phyloP scores from a whole-genome alignment of 2,797 vertebrate species.

The Crocidura indochinensis region DNA sequence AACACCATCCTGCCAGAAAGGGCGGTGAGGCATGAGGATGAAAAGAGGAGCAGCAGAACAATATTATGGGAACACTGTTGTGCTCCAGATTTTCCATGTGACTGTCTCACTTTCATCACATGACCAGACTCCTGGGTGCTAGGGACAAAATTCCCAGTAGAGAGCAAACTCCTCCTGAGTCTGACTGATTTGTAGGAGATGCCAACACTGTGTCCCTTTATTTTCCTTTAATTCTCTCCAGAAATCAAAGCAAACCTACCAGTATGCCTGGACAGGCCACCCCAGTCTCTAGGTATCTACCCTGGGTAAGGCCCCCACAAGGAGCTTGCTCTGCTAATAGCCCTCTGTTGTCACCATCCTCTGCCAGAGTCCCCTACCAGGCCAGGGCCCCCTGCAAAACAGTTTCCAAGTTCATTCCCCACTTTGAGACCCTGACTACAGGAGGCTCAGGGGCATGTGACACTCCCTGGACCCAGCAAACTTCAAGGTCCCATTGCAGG shows the following conservation, averaged over 20 bases:
- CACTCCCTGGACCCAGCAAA: not conserved
- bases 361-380: slow-evolving; percentile 68
- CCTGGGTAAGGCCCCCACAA: not conserved
- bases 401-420: not conserved
- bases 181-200: fast-evolving
- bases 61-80: not conserved
- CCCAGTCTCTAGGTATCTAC: not conserved
- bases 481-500: not conserved
- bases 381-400: not conserved
- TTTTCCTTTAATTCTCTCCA: not conserved
- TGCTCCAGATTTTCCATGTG: not conserved
- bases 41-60: not conserved
- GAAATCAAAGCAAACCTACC: not conserved
- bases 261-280: not conserved
- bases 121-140: not conserved
- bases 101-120: not conserved
- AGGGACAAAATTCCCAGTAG: not conserved
- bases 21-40: not conserved
- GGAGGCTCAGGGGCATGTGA: no score
- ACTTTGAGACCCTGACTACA: not conserved
- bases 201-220: not conserved
- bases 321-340: slow-evolving; percentile 35
- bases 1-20: not conserved
- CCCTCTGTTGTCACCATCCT: slow-evolving; percentile 81
- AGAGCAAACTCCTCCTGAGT: not conserved